Conservation (phyloP, 1,140 invertebrate species). For the Varroa destructor region DNA sequence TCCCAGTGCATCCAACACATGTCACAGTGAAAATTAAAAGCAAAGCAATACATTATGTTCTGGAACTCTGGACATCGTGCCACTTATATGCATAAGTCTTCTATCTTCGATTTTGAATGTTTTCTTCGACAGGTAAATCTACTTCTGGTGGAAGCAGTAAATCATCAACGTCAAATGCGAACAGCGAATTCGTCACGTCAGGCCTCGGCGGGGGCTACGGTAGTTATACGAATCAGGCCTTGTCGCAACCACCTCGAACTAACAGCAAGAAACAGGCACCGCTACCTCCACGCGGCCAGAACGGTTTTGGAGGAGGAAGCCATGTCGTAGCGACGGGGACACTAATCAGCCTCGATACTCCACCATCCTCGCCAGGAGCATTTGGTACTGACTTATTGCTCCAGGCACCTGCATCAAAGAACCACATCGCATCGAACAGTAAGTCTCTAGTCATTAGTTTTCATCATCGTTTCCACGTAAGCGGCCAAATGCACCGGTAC, state of each 20-base stretch:
- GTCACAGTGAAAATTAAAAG: too few relatives aligned
- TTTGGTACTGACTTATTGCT: too few relatives aligned
- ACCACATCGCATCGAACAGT: too few relatives aligned
- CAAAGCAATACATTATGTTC: too few relatives aligned
- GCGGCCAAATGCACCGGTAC: too few relatives aligned
- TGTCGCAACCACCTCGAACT: constrained; percentile 11
- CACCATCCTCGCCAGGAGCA: not conserved
- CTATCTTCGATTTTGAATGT: too few relatives aligned
- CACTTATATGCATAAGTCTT: too few relatives aligned
- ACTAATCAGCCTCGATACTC: constrained; percentile 16
- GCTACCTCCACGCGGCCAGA: not conserved
- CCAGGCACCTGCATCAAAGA: too few relatives aligned
- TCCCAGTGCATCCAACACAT: too few relatives aligned
- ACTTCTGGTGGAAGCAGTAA: not conserved
- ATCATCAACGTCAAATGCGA: constrained; percentile 6
- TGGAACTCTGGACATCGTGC: too few relatives aligned
- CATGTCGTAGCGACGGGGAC: not conserved
- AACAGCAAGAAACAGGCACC: constrained; percentile 10
- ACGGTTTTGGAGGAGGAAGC: not conserved
- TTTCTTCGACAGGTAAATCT: not conserved
- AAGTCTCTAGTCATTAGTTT: too few relatives aligned
- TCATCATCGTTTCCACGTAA: too few relatives aligned
- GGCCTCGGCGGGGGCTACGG: not conserved
- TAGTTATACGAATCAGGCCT: constrained; percentile 17
- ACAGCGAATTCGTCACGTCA: constrained; percentile 13